Conservation (phyloP, 2,113 vertebrate species). For the Naja naja region DNA sequence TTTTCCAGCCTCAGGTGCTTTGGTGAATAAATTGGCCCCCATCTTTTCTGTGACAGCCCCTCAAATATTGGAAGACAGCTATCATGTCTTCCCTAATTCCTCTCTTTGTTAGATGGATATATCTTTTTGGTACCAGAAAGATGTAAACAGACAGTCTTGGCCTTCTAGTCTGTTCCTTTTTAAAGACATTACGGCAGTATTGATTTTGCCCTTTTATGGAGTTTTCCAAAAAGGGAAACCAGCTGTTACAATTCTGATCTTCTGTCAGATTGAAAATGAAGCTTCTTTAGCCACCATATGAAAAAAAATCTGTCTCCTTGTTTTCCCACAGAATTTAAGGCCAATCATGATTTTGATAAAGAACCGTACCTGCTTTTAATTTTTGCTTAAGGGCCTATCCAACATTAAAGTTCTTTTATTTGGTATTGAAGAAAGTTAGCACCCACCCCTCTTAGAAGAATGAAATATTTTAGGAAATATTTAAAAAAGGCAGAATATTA, state of each 20-base stretch:
- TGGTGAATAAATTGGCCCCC: too few species aligned
- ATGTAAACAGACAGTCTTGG: background rate
- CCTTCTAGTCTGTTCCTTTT: background rate
- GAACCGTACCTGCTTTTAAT: background rate
- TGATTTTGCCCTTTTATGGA: background rate
- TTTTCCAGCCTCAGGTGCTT: too few species aligned
- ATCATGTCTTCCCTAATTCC: too few species aligned
- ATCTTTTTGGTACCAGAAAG: background rate
- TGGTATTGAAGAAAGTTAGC: background rate
- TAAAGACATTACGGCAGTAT: background rate
- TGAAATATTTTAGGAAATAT: too few species aligned
- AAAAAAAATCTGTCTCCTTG: background rate
- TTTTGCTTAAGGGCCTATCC: background rate
- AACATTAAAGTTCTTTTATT: background rate
- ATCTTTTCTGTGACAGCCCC: too few species aligned
- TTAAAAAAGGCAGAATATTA: too few species aligned
- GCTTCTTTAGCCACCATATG: background rate
- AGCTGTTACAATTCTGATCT: background rate
- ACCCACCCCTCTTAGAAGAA: too few species aligned
- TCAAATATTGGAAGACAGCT: too few species aligned
- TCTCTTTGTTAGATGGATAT: too few species aligned
- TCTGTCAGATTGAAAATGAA: background rate
- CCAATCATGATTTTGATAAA: background rate
- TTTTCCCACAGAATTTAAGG: background rate
- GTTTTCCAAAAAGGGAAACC: background rate